phyloP scores from a whole-genome alignment of 2,888 invertebrate genomes.

The Stenchaetothrips biformis region DNA sequence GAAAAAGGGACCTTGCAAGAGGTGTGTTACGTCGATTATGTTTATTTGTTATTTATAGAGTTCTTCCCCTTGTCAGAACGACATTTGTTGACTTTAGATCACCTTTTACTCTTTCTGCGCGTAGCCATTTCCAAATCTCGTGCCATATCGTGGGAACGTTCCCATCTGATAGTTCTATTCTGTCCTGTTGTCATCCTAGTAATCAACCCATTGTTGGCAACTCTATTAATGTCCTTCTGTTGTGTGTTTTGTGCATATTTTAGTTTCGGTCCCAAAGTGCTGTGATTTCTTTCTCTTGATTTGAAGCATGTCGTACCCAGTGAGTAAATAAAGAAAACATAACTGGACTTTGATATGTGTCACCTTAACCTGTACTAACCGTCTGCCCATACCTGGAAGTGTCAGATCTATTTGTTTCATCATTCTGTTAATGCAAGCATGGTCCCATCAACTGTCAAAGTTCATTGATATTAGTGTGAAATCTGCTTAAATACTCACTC shows the following conservation, averaged over 20 bases:
- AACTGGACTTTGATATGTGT: not conserved
- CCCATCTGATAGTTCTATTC: too few relatives aligned
- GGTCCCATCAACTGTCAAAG: not conserved
- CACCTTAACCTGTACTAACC: not conserved
- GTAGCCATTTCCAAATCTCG: too few relatives aligned
- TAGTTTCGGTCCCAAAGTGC: not conserved
- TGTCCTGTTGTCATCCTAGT: too few relatives aligned
- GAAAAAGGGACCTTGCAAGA: too few relatives aligned
- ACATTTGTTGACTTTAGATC: too few relatives aligned
- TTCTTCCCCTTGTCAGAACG: too few relatives aligned
- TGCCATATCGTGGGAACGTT: too few relatives aligned
- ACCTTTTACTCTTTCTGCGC: too few relatives aligned
- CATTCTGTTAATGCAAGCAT: not conserved
- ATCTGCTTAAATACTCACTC: not conserved
- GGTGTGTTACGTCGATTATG: too few relatives aligned
- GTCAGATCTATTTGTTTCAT: not conserved
- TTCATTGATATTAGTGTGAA: not conserved
- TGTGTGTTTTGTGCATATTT: not conserved
- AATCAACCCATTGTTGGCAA: too few relatives aligned
- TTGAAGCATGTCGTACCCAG: conserved; percentile 13
- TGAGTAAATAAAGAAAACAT: not conserved
- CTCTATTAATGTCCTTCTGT: too few relatives aligned
- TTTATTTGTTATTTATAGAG: too few relatives aligned
- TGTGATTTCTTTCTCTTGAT: not conserved
- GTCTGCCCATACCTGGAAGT: not conserved